Base-by-base conservation (phyloP, 2,113 vertebrate species). In the Bufo bufo region DNA sequence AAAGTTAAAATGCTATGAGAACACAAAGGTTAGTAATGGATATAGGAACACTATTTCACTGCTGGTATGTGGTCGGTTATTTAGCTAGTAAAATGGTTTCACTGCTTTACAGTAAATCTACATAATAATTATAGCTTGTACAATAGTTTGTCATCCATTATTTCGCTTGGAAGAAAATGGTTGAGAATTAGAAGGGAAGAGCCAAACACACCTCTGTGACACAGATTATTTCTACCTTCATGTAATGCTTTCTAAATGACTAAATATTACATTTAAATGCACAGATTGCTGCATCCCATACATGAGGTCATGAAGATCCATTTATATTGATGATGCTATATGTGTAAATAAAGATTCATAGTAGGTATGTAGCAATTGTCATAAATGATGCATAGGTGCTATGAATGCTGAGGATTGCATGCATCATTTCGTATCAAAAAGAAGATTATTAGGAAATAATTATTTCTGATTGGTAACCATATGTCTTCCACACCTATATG, bases 211-310 rank as follows among this genome's bases (percentile, higher is more conserved):
- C 75, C 85, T 86, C 11, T 54, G 61, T 78, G 59, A 69, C 85
- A 69, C 59, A 66, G 16, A 19, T 77, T 19, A 59, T 61, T 85
- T 49, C 54, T 50, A 69, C 49, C 80, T 77, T 86, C 20, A 69
- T 80, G 77, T 79, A 52, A 86, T 59, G 79, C 61, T 86, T 79
- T 79, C 61, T 52, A 80, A 86, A 86, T 80, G 50, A 79, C 85
- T 79, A 56, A 63, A 78, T 69, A 65, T 78, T 77, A 33, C 43
- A 77, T 50, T 65, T 17, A 78, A 86, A 50, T 14, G 58, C 16
- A 23, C 47, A 4, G 52, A 5, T 79, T 79, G 14, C 43, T 79
- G 59, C 75, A 61, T 86, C 50, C 45, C 33, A 52, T 9, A 79
- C 58, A 56, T 56, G 43, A 79, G 66, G 75, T 50, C 59, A 66